Evolutionary conservation across 1,140 invertebrate genomes (phyloP), one percentile per base, ranked within the genome.

Genomic region (Drosophila sp.): DNA sequence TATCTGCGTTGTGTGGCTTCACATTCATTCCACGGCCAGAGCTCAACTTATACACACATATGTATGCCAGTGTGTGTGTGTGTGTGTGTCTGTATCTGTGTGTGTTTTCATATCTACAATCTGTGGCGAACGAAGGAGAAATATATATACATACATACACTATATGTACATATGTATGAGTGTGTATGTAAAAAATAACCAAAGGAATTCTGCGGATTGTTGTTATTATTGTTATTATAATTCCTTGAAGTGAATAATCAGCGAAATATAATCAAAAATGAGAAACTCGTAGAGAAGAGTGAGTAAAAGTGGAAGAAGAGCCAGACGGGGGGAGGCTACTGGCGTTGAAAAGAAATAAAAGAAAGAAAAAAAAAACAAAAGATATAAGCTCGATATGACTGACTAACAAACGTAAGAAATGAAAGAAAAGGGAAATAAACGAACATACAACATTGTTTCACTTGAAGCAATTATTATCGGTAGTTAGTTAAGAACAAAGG

Each of bases 221-320:
- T 89, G 84, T 89, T 89, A 89, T 89, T 89, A 89, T 89, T 89
- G 84, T 89, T 89, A 89, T 89, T 89, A 89, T 89, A 89, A 89
- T 89, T 89, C 84, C 84, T 89, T 89, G 84, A 89, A 90, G 84
- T 89, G 84, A 85, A 84, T 89, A 76, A 89, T 89, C 84, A 89
- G 84, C 84, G 62, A 90, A 89, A 89, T 89, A 89, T 89, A 89
- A 89, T 89, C 84, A 89, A 89, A 79, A 85, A 87, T 82, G 76
- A 79, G 76, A 72, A 50, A 50, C 44, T 50, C 44, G 44, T 50
- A 50, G 44, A 50, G 44, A 27, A 50, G 44, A 50, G 44, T 27
- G 23, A 27, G 44, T 50, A 50, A 50, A 50, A 76, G 66, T 72
- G 60, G 55, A 86, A 85, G 72, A 80, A 77, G 78, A 86, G 70